Percentiles rank a stretch among this genome's conserved stretches.
Evolutionary conservation across 2,888 invertebrate species (phyloP).

Genomic region (Folsomia candida): DNA sequence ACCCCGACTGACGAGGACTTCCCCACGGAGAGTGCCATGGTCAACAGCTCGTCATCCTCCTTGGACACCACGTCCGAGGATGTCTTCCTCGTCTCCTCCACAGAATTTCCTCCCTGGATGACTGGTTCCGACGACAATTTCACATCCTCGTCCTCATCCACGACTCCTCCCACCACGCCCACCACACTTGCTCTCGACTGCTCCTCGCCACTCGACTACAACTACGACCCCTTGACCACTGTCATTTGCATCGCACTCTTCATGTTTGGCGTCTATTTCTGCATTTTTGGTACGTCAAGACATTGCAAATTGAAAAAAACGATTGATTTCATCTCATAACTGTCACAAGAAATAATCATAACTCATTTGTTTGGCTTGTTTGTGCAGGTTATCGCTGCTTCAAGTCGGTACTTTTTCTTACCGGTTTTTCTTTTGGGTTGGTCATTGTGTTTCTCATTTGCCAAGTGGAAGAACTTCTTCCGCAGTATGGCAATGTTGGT

Average conservation of each 20-base stretch:
- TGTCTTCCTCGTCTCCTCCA: constrained; percentile 24
- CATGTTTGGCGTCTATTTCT: constrained; percentile 78
- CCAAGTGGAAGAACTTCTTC: constrained; percentile 74
- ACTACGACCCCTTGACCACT: constrained; percentile 66
- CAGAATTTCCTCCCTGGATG: constrained; percentile 25
- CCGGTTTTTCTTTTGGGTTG: constrained; percentile 80
- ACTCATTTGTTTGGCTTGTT: too few species aligned
- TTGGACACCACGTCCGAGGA: background rate
- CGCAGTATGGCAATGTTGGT: constrained; percentile 72
- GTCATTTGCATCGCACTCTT: constrained; percentile 70
- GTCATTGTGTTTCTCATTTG: constrained; percentile 77
- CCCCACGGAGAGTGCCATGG: constrained; percentile 15
- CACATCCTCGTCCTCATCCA: constrained; percentile 19
- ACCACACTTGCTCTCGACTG: constrained; percentile 33
- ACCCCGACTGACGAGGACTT: background rate
- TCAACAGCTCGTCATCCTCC: too few species aligned
- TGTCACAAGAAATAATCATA: too few species aligned
- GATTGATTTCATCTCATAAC: too few species aligned
- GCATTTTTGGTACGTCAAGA: constrained; percentile 74
- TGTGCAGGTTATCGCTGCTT: constrained; percentile 83
- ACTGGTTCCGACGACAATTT: background rate
- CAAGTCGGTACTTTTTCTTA: constrained; percentile 82
- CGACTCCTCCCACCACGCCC: constrained; percentile 12
- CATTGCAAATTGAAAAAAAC: background rate
- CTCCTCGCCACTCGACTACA: constrained; percentile 57